Percentiles rank a stretch among this genome's conserved stretches.
Evolutionary conservation across 2,797 vertebrate genomes (phyloP).

Genomic region (Cirrhinus molitorella): DNA sequence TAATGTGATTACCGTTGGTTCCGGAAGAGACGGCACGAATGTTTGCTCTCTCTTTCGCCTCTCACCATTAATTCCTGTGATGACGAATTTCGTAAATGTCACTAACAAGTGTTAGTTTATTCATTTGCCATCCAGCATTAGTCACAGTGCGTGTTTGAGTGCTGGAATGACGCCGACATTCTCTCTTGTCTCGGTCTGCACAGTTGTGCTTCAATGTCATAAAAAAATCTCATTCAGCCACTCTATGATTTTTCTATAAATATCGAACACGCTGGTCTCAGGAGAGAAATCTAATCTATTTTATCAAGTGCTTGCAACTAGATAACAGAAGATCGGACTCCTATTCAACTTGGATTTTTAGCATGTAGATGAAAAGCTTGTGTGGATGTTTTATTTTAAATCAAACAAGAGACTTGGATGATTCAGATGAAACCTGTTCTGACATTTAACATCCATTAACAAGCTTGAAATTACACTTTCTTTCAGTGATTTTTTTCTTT

Average conservation of each 20-base stretch:
- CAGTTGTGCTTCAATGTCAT: slow-evolving; percentile 24
- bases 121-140: slow-evolving; percentile 57
- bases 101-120: slow-evolving; percentile 58
- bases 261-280: background rate
- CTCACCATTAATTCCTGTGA: slow-evolving; percentile 57
- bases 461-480: background rate
- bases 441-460: background rate
- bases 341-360: background rate
- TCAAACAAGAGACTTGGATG: background rate
- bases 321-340: slow-evolving; percentile 5
- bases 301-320: background rate
- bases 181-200: slow-evolving; percentile 12
- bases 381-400: background rate
- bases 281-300: slow-evolving; percentile 26
- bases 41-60: slow-evolving; percentile 59
- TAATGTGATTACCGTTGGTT: slow-evolving; percentile 34
- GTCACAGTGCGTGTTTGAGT: slow-evolving; percentile 55
- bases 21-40: background rate
- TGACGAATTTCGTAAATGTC: slow-evolving; percentile 61
- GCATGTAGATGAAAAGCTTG: background rate
- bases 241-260: slow-evolving; percentile 32
- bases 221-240: slow-evolving; percentile 10
- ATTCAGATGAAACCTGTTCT: background rate
- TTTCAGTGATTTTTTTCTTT: background rate
- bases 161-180: slow-evolving; percentile 35